Evolutionary conservation across 2,888 invertebrate genomes (phyloP).

Genomic region (Sisyra nigra): DNA sequence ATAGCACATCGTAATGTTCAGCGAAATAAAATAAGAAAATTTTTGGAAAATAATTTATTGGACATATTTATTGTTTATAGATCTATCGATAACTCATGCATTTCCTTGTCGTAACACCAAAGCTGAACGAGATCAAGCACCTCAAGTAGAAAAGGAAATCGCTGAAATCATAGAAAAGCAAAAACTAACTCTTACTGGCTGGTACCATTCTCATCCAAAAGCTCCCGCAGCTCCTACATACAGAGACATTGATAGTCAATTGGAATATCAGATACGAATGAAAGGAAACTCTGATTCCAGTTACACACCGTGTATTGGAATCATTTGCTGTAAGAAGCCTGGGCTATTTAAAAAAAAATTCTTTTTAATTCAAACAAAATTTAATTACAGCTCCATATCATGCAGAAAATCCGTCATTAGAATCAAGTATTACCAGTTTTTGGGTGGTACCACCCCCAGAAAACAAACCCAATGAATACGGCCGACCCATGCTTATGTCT

Average conservation of each 20-base stretch:
- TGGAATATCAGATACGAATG: slow-evolving; percentile 91
- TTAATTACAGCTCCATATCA: not conserved
- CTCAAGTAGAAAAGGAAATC: slow-evolving; percentile 65
- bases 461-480: slow-evolving; percentile 80
- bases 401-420: slow-evolving; percentile 39
- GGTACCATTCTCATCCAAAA: slow-evolving; percentile 92
- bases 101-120: slow-evolving; percentile 78
- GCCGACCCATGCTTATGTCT: slow-evolving; percentile 79
- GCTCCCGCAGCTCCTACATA: slow-evolving; percentile 75
- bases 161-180: slow-evolving; percentile 68
- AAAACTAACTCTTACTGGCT: slow-evolving; percentile 71
- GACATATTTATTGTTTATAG: slow-evolving; percentile 36
- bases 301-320: slow-evolving; percentile 85
- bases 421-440: slow-evolving; percentile 72
- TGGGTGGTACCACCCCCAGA: slow-evolving; percentile 96
- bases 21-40: too few relatives aligned
- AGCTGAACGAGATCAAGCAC: slow-evolving; percentile 59
- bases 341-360: not conserved
- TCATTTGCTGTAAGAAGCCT: slow-evolving; percentile 79
- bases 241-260: slow-evolving; percentile 79
- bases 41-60: too few relatives aligned
- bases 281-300: slow-evolving; percentile 79
- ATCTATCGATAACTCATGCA: slow-evolving; percentile 71
- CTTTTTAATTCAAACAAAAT: not conserved
- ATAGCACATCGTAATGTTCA: too few relatives aligned